These are phyloP conservation scores for Cyrtorhinus lividipennis DNA, from an alignment of 1,140 invertebrate species.

Conservation along the genomic window DNA sequence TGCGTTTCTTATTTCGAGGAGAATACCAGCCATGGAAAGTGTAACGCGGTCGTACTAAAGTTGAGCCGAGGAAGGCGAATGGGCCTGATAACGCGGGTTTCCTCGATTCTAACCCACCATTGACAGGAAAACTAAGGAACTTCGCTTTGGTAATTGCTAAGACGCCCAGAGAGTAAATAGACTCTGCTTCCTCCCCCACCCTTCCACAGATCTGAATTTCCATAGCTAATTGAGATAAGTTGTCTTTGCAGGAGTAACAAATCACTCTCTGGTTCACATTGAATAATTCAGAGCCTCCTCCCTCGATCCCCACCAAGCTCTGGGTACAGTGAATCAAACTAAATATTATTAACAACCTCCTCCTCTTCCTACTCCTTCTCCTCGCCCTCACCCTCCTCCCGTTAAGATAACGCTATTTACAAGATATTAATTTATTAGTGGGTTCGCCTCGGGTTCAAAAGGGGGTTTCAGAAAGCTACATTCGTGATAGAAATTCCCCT, in stretches of 20 bases:
- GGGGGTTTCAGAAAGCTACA: neutral
- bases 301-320: neutral
- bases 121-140: neutral
- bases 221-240: conserved; percentile 10
- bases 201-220: neutral
- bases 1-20: no score
- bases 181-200: no score
- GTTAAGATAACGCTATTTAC: conserved; percentile 7
- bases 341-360: conserved; percentile 7
- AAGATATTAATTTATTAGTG: conserved; percentile 6
- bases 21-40: no score
- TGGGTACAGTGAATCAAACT: conserved; percentile 1
- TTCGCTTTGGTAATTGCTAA: conserved; percentile 5
- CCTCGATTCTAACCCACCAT: no score
- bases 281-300: neutral
- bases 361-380: no score
- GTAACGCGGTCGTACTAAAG: no score
- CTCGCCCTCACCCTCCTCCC: neutral
- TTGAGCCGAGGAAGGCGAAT: no score
- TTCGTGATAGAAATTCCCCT: neutral
- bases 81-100: no score
- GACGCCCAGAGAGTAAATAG: conserved; percentile 4
- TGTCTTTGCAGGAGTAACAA: conserved; percentile 6
- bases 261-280: conserved; percentile 6
- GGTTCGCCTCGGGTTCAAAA: neutral